phyloP scores from a whole-genome alignment of 2,888 invertebrate species.

The Protula sp. region DNA sequence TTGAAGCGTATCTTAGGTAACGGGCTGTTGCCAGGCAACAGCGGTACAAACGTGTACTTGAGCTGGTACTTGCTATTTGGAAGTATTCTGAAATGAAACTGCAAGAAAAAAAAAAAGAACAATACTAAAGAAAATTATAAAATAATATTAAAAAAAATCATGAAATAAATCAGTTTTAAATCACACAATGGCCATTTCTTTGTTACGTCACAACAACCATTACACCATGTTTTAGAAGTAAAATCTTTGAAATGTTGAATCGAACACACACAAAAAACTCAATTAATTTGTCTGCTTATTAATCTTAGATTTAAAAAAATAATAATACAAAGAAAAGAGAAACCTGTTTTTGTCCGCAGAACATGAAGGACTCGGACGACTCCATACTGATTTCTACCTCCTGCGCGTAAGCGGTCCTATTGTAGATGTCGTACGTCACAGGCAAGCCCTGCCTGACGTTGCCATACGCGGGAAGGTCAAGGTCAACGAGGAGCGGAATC shows the following conservation, averaged over 20 bases:
- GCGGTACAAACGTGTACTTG: conserved; percentile 73
- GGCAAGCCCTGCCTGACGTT: conserved; percentile 59
- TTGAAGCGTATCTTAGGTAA: conserved; percentile 61
- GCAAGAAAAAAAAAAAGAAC: too few species aligned
- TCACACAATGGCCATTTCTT: too few species aligned
- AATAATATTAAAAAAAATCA: not conserved
- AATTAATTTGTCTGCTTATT: too few species aligned
- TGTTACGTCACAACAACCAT: too few species aligned
- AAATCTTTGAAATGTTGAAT: too few species aligned
- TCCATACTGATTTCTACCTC: conserved; percentile 72
- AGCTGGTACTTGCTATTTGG: conserved; percentile 50
- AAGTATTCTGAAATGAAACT: conserved; percentile 54
- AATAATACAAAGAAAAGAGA: too few species aligned
- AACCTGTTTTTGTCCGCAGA: conserved; percentile 89
- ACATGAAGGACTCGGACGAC: conserved; percentile 87
- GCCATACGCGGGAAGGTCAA: conserved; percentile 66
- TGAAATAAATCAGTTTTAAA: too few species aligned
- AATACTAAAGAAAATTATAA: too few species aligned
- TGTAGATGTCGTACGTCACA: conserved; percentile 62
- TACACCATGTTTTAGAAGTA: too few species aligned
- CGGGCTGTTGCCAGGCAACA: conserved; percentile 69
- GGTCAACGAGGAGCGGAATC: conserved; percentile 51
- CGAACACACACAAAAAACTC: too few species aligned
- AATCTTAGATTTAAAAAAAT: too few species aligned
- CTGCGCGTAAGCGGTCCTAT: conserved; percentile 67